These are phyloP conservation scores for Coluber constrictor DNA, from an alignment of 2,797 vertebrate species.

Conservation along the genomic window DNA sequence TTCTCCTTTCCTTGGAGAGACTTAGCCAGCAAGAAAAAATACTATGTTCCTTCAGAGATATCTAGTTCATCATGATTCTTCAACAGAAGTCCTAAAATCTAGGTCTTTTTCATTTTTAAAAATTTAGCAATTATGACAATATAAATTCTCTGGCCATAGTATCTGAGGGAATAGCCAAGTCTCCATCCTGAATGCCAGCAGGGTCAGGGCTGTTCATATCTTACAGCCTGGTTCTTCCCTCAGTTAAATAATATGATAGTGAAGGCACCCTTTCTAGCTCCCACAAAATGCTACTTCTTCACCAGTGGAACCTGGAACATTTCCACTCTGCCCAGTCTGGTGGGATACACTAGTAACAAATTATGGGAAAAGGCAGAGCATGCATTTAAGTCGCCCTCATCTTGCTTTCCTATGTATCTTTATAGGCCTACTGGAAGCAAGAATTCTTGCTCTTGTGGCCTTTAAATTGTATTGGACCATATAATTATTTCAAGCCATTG, in stretches of 20 bases:
- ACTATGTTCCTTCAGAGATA: too few species aligned
- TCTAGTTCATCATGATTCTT: too few species aligned
- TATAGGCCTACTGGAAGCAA: not conserved
- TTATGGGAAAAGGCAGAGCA: not conserved
- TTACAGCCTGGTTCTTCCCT: not conserved
- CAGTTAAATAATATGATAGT: not conserved
- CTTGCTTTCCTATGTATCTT: not conserved
- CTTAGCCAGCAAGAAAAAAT: too few species aligned
- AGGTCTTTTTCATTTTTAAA: too few species aligned
- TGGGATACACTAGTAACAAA: not conserved
- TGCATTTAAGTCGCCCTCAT: not conserved
- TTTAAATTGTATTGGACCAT: not conserved
- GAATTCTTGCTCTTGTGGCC: not conserved
- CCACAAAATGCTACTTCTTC: not conserved
- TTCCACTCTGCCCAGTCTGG: not conserved
- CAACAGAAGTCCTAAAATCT: too few species aligned
- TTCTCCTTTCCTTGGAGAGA: too few species aligned
- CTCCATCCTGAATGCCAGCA: too few species aligned
- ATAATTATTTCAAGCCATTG: not conserved
- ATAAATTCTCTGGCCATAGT: too few species aligned
- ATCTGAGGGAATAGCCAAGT: too few species aligned
- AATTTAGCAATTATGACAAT: too few species aligned
- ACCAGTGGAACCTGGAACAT: too few species aligned
- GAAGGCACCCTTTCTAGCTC: not conserved
- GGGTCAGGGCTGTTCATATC: not conserved